phyloP scores from a whole-genome alignment of 2,113 vertebrate species.

The Passer domesticus region DNA sequence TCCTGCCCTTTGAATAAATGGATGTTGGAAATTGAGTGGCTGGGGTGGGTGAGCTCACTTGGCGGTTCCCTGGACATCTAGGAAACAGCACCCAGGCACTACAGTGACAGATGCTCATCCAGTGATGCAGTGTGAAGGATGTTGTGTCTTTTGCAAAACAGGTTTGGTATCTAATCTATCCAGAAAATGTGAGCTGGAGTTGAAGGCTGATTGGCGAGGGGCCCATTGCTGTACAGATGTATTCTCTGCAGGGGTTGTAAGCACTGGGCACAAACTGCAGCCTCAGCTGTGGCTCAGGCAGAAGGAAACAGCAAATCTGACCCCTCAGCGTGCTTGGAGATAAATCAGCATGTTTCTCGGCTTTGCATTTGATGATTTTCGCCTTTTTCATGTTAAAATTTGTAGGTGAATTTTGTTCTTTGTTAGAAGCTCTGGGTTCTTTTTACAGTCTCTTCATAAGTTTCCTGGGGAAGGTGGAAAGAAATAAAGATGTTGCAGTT shows the following conservation, averaged over 20 bases:
- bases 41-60: neutral
- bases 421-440: neutral
- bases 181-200: slow-evolving; percentile 67
- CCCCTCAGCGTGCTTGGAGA: neutral
- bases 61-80: slow-evolving; percentile 65
- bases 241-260: neutral
- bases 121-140: slow-evolving; percentile 55
- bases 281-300: neutral
- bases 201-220: slow-evolving; percentile 40
- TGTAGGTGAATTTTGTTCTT: neutral
- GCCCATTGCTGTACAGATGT: slow-evolving; percentile 14
- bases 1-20: neutral
- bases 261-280: neutral
- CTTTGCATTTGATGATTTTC: neutral
- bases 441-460: neutral
- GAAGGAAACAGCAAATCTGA: neutral
- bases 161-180: slow-evolving; percentile 69
- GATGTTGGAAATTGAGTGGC: neutral
- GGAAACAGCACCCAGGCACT: slow-evolving; percentile 68
- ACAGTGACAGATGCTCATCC: slow-evolving; percentile 73
- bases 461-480: neutral
- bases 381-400: neutral
- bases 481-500: neutral
- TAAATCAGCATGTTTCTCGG: neutral
- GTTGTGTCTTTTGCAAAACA: slow-evolving; percentile 42